Conservation (phyloP, 2,797 vertebrate genomes). For the Acanthornis magna region DNA sequence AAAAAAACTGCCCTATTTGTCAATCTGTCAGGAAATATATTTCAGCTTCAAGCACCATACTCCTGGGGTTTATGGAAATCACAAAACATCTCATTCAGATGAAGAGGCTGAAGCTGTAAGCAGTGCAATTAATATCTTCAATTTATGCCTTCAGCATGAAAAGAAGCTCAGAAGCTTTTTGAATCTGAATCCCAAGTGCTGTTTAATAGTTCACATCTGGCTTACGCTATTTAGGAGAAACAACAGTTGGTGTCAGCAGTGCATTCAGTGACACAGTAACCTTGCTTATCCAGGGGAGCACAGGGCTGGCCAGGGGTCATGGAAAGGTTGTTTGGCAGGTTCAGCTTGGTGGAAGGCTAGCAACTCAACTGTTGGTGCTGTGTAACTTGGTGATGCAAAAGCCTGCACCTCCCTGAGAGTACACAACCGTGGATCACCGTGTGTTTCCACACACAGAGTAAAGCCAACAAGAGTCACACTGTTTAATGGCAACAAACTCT, state of each 20-base stretch:
- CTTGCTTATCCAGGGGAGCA: background rate
- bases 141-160: conserved; percentile 65
- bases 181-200: conserved; percentile 65
- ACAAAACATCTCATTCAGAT: conserved; percentile 69
- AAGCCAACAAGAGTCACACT: background rate
- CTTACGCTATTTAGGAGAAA: conserved; percentile 29
- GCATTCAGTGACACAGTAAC: background rate
- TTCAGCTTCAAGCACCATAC: conserved; percentile 68
- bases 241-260: background rate
- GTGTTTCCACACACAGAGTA: background rate
- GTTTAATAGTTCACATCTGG: conserved; percentile 71
- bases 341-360: background rate
- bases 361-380: background rate
- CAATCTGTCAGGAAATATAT: conserved; percentile 74
- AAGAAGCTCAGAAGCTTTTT: conserved; percentile 60
- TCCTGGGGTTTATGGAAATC: conserved; percentile 71
- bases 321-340: background rate
- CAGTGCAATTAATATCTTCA: conserved; percentile 72
- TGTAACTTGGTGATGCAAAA: background rate
- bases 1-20: conserved; percentile 68
- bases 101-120: conserved; percentile 69
- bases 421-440: fast-evolving
- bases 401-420: background rate
- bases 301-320: background rate
- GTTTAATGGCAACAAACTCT: background rate